phyloP scores from a whole-genome alignment of 2,797 vertebrate species.

The Poeciliopsis presidionis region DNA sequence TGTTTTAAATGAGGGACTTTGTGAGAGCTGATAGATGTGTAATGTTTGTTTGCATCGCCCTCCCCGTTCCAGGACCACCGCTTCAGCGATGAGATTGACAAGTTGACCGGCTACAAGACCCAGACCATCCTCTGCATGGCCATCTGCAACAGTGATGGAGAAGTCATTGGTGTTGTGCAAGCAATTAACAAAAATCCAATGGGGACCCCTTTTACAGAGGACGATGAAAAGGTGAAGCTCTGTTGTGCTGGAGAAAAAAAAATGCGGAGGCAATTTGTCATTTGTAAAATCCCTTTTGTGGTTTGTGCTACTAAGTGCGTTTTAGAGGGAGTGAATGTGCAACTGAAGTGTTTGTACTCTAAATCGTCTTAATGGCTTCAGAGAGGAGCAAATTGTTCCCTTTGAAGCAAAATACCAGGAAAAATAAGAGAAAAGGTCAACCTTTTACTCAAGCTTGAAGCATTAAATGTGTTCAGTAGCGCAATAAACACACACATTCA shows the following conservation, averaged over 20 bases:
- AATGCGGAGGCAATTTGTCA: conserved; percentile 6
- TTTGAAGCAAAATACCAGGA: conserved; percentile 35
- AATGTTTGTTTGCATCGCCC: conserved; percentile 18
- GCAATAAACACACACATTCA: conserved; percentile 25
- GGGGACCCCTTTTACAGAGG: conserved; percentile 82
- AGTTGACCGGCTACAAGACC: conserved; percentile 85
- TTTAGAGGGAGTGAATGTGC: conserved; percentile 23
- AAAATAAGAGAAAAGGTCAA: conserved; percentile 42
- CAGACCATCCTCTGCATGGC: conserved; percentile 86
- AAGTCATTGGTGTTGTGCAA: conserved; percentile 85
- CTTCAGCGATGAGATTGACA: conserved; percentile 88
- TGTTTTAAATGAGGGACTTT: background rate
- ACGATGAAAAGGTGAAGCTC: conserved; percentile 83
- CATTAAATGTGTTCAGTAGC: conserved; percentile 44
- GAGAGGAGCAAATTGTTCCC: conserved; percentile 40
- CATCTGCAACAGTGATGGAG: conserved; percentile 84
- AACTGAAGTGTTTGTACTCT: conserved; percentile 39
- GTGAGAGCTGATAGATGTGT: background rate
- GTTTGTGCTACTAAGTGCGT: conserved; percentile 33
- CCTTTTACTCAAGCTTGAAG: conserved; percentile 22
- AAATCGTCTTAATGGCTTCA: conserved; percentile 58
- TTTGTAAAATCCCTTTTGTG: conserved; percentile 22
- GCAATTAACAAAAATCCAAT: conserved; percentile 85
- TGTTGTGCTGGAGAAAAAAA: background rate
- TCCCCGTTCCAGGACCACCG: conserved; percentile 79